A percentile compares a stretch with the other conserved stretches of the same genome.
Evolutionary conservation across 2,797 vertebrate species (phyloP).

Genomic region (Myotis pilosus): DNA sequence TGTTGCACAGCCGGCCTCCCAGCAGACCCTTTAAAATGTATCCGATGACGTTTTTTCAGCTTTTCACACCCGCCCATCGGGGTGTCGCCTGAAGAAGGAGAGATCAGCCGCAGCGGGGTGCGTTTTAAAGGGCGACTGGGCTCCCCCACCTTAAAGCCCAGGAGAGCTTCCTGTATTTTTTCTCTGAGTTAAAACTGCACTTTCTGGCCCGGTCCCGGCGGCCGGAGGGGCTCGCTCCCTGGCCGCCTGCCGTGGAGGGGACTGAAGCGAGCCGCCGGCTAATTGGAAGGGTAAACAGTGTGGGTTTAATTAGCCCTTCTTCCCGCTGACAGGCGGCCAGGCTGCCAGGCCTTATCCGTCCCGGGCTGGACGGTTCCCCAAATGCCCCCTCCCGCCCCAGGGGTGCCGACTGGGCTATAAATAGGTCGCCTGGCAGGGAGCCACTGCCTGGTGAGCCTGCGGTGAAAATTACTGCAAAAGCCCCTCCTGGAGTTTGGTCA

Average conservation of each 20-base stretch:
- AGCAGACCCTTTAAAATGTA: constrained; percentile 60
- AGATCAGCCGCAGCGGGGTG: constrained; percentile 67
- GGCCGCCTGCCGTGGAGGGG: constrained; percentile 27
- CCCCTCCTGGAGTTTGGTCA: background rate
- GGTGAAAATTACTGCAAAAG: constrained; percentile 45
- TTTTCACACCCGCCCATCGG: constrained; percentile 57
- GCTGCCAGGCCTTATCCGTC: constrained; percentile 80
- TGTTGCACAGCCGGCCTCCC: background rate
- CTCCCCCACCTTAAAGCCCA: constrained; percentile 9
- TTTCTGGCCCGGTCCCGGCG: constrained; percentile 26
- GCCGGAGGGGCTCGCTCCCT: background rate
- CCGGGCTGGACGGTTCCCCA: constrained; percentile 74
- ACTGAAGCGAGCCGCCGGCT: constrained; percentile 45
- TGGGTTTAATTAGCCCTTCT: constrained; percentile 79
- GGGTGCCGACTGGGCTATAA: constrained; percentile 63
- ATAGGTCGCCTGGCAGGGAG: constrained; percentile 21
- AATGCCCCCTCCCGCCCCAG: constrained; percentile 62
- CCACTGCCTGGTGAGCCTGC: background rate
- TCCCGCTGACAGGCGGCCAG: constrained; percentile 78
- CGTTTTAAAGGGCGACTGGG: too few relatives aligned
- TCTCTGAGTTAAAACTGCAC: constrained; percentile 48
- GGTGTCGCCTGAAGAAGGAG: constrained; percentile 53
- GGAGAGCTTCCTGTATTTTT: constrained; percentile 24
- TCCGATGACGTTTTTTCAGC: constrained; percentile 71
- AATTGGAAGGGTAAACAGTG: constrained; percentile 76